These are phyloP conservation scores for Listrodromus nycthemerus DNA, from an alignment of 2,888 invertebrate genomes.

Conservation along the genomic window DNA sequence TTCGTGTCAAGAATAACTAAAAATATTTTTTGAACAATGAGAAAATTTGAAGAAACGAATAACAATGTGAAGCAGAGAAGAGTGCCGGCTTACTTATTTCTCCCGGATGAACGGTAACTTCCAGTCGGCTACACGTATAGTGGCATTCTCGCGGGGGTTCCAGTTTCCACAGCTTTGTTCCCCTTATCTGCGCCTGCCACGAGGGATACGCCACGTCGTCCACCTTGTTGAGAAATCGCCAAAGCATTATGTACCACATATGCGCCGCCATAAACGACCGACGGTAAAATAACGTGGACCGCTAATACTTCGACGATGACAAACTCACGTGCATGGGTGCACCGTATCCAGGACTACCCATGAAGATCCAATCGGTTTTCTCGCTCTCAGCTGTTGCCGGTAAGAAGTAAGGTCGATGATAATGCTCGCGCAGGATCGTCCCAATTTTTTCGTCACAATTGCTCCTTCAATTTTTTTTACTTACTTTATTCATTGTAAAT, in stretches of 20 bases:
- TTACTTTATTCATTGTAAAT: background rate
- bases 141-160: conserved; percentile 97
- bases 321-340: conserved; percentile 96
- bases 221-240: conserved; percentile 87
- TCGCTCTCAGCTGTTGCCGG: conserved; percentile 94
- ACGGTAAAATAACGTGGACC: conserved; percentile 19
- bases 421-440: conserved; percentile 91
- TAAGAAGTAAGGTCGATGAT: conserved; percentile 94
- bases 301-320: conserved; percentile 24
- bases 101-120: conserved; percentile 92
- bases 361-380: conserved; percentile 98
- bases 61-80: background rate
- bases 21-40: conserved; percentile 75
- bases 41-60: background rate
- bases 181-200: conserved; percentile 98
- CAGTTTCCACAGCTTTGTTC: conserved; percentile 94
- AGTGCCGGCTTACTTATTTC: conserved; percentile 92
- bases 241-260: background rate
- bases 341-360: conserved; percentile 97
- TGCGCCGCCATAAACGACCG: background rate
- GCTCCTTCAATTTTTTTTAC: conserved; percentile 88
- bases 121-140: conserved; percentile 89
- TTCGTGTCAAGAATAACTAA: conserved; percentile 97
- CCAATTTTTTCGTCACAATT: conserved; percentile 96
- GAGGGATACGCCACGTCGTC: conserved; percentile 97